Evolutionary conservation across 35 echinoderm and acorn worm species (phyloP).

Genomic region (Ophiothrix spiculata): DNA sequence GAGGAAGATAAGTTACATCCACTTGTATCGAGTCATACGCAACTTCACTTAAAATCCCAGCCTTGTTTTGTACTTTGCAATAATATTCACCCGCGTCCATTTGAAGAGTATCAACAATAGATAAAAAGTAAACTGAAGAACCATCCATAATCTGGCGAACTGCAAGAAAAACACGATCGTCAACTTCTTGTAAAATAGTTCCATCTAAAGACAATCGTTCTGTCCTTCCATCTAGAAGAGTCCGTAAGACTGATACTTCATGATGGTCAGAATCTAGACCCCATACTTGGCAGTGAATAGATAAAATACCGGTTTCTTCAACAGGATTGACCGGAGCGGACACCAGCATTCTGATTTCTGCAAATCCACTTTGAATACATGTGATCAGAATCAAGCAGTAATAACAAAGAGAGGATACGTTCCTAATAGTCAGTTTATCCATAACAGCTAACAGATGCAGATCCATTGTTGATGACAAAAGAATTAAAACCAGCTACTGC

Average conservation of each 20-base stretch:
- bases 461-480: no score
- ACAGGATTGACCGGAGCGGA: not conserved
- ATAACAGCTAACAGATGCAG: no score
- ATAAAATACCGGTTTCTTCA: not conserved
- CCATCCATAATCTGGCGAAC: not conserved
- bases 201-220: not conserved
- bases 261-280: not conserved
- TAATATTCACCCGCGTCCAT: not conserved
- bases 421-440: no score
- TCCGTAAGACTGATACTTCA: not conserved
- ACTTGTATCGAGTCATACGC: not conserved
- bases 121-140: not conserved
- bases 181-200: not conserved
- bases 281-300: not conserved
- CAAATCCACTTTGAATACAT: not conserved
- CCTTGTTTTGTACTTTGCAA: not conserved
- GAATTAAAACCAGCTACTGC: no score
- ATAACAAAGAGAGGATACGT: no score
- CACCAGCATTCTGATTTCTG: not conserved
- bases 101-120: not conserved
- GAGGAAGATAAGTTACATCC: not conserved
- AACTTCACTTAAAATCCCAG: not conserved
- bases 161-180: not conserved
- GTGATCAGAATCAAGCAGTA: not conserved
- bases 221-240: not conserved